Evolutionary conservation across 2,797 vertebrate genomes (phyloP), one percentile per base, ranked within the genome.

Genomic region (Scyliorhinus canicula): DNA sequence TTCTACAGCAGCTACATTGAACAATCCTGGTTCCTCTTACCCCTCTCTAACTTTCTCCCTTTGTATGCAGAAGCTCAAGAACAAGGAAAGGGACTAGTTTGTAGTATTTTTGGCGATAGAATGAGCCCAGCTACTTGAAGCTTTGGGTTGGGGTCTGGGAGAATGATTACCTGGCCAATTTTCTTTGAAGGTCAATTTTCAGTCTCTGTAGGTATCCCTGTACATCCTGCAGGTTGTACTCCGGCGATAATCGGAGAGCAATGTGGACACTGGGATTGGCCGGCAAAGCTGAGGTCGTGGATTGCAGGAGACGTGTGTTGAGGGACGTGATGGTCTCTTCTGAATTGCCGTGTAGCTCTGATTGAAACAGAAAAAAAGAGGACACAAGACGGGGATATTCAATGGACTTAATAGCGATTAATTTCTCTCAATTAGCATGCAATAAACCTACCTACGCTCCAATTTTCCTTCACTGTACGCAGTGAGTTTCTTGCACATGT

Each of bases 241-340:
- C 3, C 26, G 28, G 6, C 3, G 93, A 69, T 47, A 94, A 47
- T 50, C 67, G 93, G 28, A 94, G 47, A 28, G 93, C 93, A 16
- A 94, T 94, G 11, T 94, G 47, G 67, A 94, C 0, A 24, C 67
- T 74, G 93, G 93, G 93, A 52, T 94, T 74, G 93, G 67, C 44
- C 9, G 65, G 93, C 2, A 44, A 65, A 8, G 11, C 28, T 5
- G 14, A 9, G 26, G 24, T 9, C 0, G 93, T 94, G 26, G 16
- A 94, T 52, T 8, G 47, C 40, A 74, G 93, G 44, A 94, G 93
- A 35, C 28, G 93, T 11, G 12, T 3, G 31, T 52, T 94, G 47
- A 94, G 35, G 50, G 93, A 50, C 6, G 2, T n/a, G 28, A 94
- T 74, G 14, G 12, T 12, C 14, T 52, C 31, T 50, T 74, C 65